Evolutionary conservation across 2,797 vertebrate species (phyloP), one percentile per base, ranked within the genome.

Genomic region (Pangasius larnaudii): DNA sequence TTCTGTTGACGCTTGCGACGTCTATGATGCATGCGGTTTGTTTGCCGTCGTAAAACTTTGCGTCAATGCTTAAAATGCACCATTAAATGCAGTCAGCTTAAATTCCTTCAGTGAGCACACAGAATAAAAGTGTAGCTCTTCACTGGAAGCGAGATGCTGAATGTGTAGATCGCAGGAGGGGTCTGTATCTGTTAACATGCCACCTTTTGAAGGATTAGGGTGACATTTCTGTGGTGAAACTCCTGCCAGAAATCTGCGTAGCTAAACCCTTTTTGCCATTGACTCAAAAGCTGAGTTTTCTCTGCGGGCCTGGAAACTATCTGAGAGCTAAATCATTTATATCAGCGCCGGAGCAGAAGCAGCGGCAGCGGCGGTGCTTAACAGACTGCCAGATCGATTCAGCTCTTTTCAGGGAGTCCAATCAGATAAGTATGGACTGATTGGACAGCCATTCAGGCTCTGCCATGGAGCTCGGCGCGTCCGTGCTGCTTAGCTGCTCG

Each of bases 351-450:
- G 61, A 88, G 58, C 86, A 49, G 74, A 1, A 51, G 74, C 46
- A 13, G 53, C 53, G 27, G 61, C 85, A 39, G 89, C 63, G 39
- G 69, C 39, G 65, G 80, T 84, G 67, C 89, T 83, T 90, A 90
- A 92, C 88, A 89, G 89, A 89, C 87, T 91, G 86, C 88, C 85
- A 81, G 65, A 91, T 92, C 91, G 87, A 91, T 90, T 53, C 82
- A 81, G 63, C 84, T 85, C 87, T 69, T 89, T 90, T 91, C 84
- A 88, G 67, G 83, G 83, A 77, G 72, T 86, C 87, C 85, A 87
- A 86, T 90, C 90, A 87, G 91, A 91, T 91, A 92, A 91, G 91
- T 89, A 86, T 83, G 14, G 89, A 91, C 88, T 85, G 89, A 90
- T 88, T 86, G 88, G 91, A 90, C 83, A 85, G 78, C 24, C 77